A percentile compares a stretch with the other conserved stretches of the same genome.
phyloP scores from a whole-genome alignment of 2,888 invertebrate species.

The Scaeva pyrastri region DNA sequence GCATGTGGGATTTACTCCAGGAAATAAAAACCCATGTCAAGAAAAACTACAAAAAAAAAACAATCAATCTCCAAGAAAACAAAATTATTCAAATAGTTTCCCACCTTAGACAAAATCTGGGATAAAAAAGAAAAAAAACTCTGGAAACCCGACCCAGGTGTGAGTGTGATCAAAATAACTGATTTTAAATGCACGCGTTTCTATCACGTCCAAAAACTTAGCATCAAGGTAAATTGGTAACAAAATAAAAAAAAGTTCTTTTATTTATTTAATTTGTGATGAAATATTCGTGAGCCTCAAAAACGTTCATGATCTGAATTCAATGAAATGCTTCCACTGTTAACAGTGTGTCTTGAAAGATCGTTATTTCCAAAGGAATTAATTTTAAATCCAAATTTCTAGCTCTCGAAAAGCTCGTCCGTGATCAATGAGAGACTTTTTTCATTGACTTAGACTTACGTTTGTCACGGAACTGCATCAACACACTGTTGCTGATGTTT shows the following conservation, averaged over 20 bases:
- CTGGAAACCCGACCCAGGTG: slow-evolving; percentile 13
- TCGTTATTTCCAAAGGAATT: neutral
- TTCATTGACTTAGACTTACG: no score
- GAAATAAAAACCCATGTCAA: slow-evolving; percentile 23
- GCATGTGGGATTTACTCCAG: neutral
- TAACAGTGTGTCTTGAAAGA: neutral
- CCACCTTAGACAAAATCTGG: neutral
- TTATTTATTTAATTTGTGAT: slow-evolving; percentile 26
- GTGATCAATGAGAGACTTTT: no score
- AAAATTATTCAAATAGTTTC: neutral
- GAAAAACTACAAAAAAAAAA: slow-evolving; percentile 18
- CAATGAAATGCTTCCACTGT: neutral
- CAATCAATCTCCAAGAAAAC: neutral
- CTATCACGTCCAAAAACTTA: neutral
- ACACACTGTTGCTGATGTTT: slow-evolving; percentile 11
- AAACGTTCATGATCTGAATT: slow-evolving; percentile 1
- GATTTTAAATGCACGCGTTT: slow-evolving; percentile 13
- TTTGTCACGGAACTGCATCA: neutral
- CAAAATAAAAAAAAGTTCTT: neutral
- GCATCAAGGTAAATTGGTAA: slow-evolving; percentile 1
- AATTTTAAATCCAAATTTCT: neutral
- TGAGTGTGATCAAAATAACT: slow-evolving; percentile 48
- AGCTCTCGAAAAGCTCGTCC: no score
- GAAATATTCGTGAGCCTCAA: slow-evolving; percentile 17
- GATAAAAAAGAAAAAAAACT: neutral